Evolutionary conservation across 2,797 vertebrate species (phyloP).

Genomic region (Mormyrus hasselquistii): DNA sequence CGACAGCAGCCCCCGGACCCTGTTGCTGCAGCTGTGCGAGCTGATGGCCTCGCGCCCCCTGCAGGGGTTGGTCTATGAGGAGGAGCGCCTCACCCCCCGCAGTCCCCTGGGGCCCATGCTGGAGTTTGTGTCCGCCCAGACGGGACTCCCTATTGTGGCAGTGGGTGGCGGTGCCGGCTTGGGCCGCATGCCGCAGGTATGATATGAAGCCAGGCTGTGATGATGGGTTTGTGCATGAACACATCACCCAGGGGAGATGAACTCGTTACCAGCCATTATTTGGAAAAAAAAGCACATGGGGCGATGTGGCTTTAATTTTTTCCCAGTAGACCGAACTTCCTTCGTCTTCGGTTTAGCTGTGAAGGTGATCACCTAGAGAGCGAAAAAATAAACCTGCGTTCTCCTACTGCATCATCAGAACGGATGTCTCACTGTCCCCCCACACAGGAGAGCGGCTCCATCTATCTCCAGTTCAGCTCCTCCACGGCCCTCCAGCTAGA

Average conservation of each 20-base stretch:
- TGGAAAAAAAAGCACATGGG: slow-evolving; percentile 39
- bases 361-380: slow-evolving; percentile 26
- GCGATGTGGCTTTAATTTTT: slow-evolving; percentile 31
- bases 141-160: slow-evolving; percentile 87
- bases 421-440: slow-evolving; percentile 39
- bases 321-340: background rate
- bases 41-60: slow-evolving; percentile 83
- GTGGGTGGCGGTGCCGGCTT: slow-evolving; percentile 88
- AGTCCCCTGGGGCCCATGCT: slow-evolving; percentile 83
- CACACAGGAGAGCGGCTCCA: slow-evolving; percentile 84
- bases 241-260: slow-evolving; percentile 47
- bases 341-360: slow-evolving; percentile 39
- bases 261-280: slow-evolving; percentile 51
- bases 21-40: slow-evolving; percentile 87
- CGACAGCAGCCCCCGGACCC: slow-evolving; percentile 86
- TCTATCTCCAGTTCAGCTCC: slow-evolving; percentile 89
- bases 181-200: slow-evolving; percentile 91
- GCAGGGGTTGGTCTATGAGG: slow-evolving; percentile 91
- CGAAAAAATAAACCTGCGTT: slow-evolving; percentile 42
- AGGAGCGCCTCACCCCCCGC: slow-evolving; percentile 71
- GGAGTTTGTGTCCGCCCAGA: slow-evolving; percentile 92
- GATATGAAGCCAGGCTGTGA: background rate
- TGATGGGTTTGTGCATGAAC: background rate
- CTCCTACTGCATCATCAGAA: slow-evolving; percentile 46
- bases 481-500: slow-evolving; percentile 86